Conservation (phyloP, 2,113 vertebrate genomes). For the Urocolius indicus region DNA sequence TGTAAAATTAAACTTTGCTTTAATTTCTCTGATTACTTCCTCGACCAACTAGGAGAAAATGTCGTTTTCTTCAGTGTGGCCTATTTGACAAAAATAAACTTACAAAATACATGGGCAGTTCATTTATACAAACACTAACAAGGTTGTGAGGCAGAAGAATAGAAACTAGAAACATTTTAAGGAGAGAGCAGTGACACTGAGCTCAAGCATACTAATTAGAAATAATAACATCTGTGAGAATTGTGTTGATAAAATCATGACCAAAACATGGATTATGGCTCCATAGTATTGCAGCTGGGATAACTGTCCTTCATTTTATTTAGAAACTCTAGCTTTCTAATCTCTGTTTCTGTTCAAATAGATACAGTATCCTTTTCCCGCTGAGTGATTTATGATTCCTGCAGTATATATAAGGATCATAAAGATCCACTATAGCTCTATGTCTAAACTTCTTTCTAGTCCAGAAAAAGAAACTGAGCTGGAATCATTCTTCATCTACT, state of each 20-base stretch:
- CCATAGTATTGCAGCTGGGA: neutral
- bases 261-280: neutral
- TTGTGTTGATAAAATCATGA: neutral
- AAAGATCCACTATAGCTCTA: neutral
- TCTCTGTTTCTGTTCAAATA: neutral
- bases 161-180: accelerated
- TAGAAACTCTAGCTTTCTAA: neutral
- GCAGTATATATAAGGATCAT: neutral
- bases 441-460: neutral
- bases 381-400: neutral
- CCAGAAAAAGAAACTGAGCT: neutral
- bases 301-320: neutral
- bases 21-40: neutral
- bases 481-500: neutral
- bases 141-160: accelerated
- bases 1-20: neutral
- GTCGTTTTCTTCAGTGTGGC: neutral
- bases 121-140: neutral
- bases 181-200: neutral
- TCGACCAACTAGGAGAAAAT: neutral
- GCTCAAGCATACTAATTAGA: neutral
- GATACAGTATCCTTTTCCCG: neutral
- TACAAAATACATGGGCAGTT: neutral
- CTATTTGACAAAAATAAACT: neutral
- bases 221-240: neutral